A percentile compares a stretch with the other conserved stretches of the same genome.
These are phyloP conservation scores for Caracal caracal DNA, from an alignment of 2,113 vertebrate species.

Conservation along the genomic window DNA sequence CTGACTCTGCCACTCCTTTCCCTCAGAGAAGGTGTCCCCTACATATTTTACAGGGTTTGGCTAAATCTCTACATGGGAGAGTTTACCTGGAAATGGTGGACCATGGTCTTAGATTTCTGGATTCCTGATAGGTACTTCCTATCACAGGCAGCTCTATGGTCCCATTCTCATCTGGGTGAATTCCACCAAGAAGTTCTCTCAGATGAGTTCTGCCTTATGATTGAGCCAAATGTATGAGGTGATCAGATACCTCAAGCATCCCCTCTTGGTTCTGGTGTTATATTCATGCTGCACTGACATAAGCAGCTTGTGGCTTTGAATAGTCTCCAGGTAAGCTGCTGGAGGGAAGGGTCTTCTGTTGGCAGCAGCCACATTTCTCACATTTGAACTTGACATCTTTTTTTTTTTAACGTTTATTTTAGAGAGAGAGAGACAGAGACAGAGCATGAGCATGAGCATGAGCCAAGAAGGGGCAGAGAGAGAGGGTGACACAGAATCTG, in stretches of 20 bases:
- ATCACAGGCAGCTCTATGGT: neutral
- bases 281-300: neutral
- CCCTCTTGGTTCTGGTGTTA: neutral
- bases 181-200: neutral
- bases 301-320: neutral
- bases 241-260: neutral
- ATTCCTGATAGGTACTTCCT: neutral
- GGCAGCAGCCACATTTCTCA: neutral
- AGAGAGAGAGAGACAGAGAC: too few species aligned
- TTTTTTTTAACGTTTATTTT: too few species aligned
- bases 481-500: too few species aligned
- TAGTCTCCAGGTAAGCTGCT: neutral
- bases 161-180: neutral
- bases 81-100: neutral
- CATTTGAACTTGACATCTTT: conserved; percentile 10
- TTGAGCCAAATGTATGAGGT: neutral
- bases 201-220: neutral
- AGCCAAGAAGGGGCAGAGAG: too few species aligned
- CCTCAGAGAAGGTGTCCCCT: neutral
- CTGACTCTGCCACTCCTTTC: neutral
- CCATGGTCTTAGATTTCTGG: neutral
- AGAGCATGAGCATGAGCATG: too few species aligned
- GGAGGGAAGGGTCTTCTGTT: neutral
- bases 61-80: neutral
- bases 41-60: neutral